Base-by-base conservation (phyloP, 1,140 invertebrate genomes). In the Penaeus chinensis region DNA sequence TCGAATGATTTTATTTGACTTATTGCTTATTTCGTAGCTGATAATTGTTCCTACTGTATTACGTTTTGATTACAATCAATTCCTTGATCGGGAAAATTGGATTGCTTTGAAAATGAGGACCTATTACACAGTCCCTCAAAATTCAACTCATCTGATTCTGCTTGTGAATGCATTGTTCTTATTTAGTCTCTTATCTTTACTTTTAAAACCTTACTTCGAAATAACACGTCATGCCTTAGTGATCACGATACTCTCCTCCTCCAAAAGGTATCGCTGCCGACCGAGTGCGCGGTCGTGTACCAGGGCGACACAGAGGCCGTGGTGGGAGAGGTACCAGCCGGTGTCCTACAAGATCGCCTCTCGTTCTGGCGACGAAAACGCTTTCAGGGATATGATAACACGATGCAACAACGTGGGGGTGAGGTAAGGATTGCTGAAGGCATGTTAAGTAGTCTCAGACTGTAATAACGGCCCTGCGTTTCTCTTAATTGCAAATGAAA, bases 251-350 rank as follows among this genome's bases (percentile, higher is more conserved):
- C 54, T 13, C 11, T 54, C 16, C 16, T 54, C 54, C 11, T 54
- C 16, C 16, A 13, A 13, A 54, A 86, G 85, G 79, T 79, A 10
- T 88, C 66, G 19, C 79, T 69, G 22, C 80, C 80, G 19, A 88
- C 66, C 8, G 86, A 82, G 47, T 71, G 32, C 66, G 60, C 65
- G 8, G 54, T 61, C n/a, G 65, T 27, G 42, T 54, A 42, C 19
- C 77, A 87, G 42, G 62, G 37, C 32, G 42, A 32, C 2, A 74
- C n/a, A 88, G 76, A 27, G 85, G 94, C 83, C 97, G 94, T 97
- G 97, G 93, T 94, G 94, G 93, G 96, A 98, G 92, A 93, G 97
- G 16, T 98, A 98, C 90, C 97, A 98, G 92, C 96, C 96, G 0
- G 95, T 98, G 81, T 97, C 96, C 19, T 98, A 98, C 92, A 94